phyloP scores from a whole-genome alignment of 2,888 invertebrate species.

The Temnothorax unifasciatus region DNA sequence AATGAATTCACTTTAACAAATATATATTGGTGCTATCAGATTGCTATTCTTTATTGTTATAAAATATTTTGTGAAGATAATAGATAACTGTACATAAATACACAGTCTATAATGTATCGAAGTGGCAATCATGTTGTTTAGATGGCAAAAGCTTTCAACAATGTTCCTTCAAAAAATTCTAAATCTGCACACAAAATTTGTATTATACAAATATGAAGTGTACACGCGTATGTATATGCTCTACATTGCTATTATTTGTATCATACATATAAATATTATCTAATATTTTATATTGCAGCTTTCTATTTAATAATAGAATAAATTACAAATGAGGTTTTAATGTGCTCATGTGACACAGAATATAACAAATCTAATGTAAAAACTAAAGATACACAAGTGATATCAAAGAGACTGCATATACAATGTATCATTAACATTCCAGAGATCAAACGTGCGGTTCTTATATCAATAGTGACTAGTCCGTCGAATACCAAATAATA shows the following conservation, averaged over 20 bases:
- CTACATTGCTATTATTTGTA: background rate
- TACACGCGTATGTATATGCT: background rate
- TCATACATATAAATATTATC: background rate
- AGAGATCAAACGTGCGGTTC: background rate
- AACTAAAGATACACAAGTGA: background rate
- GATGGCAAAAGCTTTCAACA: background rate
- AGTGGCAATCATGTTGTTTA: background rate
- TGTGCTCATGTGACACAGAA: background rate
- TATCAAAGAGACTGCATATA: background rate
- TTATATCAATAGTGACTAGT: constrained; percentile 9
- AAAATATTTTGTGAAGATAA: background rate
- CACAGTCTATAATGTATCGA: constrained; percentile 7
- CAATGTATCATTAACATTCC: background rate
- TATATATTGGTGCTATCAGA: background rate
- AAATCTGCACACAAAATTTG: background rate
- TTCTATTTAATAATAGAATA: constrained; percentile 10
- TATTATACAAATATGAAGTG: background rate
- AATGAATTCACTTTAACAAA: background rate
- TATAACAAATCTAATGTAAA: constrained; percentile 4
- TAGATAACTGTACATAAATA: constrained; percentile 18
- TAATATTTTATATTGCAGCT: constrained; percentile 31
- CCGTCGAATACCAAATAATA: background rate
- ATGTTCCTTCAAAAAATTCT: background rate
- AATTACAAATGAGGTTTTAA: constrained; percentile 17
- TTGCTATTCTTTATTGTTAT: constrained; percentile 23